phyloP scores from a whole-genome alignment of 2,797 vertebrate species.

The Bovichtus variegatus region DNA sequence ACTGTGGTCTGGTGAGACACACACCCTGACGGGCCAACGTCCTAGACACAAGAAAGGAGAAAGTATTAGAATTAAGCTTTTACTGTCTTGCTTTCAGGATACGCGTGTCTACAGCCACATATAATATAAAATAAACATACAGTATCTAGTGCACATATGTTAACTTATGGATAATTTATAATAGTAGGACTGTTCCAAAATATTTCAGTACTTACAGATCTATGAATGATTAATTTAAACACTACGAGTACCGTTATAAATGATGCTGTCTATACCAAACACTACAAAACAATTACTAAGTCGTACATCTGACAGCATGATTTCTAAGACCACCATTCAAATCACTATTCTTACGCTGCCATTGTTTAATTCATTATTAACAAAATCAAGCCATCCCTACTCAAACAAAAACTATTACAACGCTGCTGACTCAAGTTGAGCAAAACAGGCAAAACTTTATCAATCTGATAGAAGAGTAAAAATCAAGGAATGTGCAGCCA shows the following conservation, averaged over 20 bases:
- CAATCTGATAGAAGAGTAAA: background rate
- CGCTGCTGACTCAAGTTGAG: rapidly evolving
- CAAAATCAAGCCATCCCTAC: rapidly evolving
- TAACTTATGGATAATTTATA: background rate
- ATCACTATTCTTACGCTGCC: too few species aligned
- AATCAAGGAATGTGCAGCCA: background rate
- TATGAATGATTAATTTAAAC: too few species aligned
- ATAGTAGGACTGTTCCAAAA: background rate
- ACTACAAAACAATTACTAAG: background rate
- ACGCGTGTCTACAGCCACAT: background rate
- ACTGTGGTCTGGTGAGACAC: slow-evolving; percentile 70
- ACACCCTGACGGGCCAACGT: slow-evolving; percentile 76
- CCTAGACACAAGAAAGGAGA: slow-evolving; percentile 56
- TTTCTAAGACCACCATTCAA: background rate
- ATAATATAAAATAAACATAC: background rate
- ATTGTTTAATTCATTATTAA: too few species aligned
- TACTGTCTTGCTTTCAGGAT: rapidly evolving
- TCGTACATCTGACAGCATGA: background rate
- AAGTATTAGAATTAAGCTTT: background rate
- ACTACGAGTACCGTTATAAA: too few species aligned
- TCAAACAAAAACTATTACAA: background rate
- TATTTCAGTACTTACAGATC: background rate
- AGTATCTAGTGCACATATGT: background rate
- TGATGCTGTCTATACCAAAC: too few species aligned
- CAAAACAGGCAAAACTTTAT: background rate